These are phyloP conservation scores for Drosophila insularis DNA, from an alignment of 1,140 invertebrate species.

Conservation along the genomic window DNA sequence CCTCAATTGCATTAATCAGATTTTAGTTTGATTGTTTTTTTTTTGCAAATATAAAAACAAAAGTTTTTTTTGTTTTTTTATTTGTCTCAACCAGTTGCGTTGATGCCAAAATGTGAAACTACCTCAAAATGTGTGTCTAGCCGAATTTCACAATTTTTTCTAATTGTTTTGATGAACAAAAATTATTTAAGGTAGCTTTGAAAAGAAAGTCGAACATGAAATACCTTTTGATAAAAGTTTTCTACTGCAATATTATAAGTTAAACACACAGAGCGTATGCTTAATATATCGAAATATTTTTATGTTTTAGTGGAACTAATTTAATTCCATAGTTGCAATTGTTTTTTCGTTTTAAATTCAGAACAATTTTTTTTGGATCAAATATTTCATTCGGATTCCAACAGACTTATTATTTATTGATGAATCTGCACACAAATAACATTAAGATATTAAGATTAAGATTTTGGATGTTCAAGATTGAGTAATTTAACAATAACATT, in stretches of 20 bases:
- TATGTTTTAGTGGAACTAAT: no score
- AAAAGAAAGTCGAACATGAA: neutral
- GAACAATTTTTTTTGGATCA: no score
- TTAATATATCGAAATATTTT: no score
- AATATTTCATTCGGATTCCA: no score
- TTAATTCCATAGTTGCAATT: no score
- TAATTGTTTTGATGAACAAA: neutral
- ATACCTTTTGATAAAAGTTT: neutral
- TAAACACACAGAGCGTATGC: no score
- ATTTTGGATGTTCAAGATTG: no score
- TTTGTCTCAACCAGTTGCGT: neutral
- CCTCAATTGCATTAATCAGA: slow-evolving; percentile 20
- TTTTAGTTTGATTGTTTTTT: slow-evolving; percentile 13
- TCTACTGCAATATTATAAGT: neutral
- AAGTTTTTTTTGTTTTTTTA: neutral
- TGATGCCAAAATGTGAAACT: neutral
- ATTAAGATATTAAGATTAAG: no score
- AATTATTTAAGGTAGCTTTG: neutral
- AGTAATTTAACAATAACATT: no score
- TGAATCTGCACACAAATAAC: no score
- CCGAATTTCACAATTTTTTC: neutral
- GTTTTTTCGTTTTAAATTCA: no score
- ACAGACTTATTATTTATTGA: no score
- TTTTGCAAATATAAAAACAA: slow-evolving; percentile 1
- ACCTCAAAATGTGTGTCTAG: neutral